A percentile compares a stretch with the other conserved stretches of the same genome.
phyloP scores from a whole-genome alignment of 2,797 vertebrate genomes.

The Lemur catta region DNA sequence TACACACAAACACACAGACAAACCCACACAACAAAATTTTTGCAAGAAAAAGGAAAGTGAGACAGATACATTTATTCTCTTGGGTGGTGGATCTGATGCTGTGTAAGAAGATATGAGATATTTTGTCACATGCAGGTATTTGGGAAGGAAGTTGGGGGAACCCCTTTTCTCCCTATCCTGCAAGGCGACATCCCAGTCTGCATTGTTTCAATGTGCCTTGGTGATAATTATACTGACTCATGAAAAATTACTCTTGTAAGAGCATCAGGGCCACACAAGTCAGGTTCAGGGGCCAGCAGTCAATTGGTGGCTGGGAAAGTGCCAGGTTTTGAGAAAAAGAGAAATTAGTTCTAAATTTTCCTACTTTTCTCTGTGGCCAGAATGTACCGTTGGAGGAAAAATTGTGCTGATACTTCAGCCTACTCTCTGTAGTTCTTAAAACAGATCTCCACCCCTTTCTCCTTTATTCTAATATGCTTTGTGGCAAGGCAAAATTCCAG shows the following conservation, averaged over 20 bases:
- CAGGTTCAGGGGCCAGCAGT: slow-evolving; percentile 25
- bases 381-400: slow-evolving; percentile 9
- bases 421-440: slow-evolving; percentile 55
- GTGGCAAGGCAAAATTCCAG: slow-evolving; percentile 67
- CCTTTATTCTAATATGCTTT: slow-evolving; percentile 63
- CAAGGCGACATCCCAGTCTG: background rate
- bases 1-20: background rate
- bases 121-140: background rate
- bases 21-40: background rate
- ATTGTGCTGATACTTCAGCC: slow-evolving; percentile 2
- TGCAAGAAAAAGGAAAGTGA: background rate
- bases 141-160: background rate
- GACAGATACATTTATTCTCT: background rate
- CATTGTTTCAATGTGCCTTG: background rate
- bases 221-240: background rate
- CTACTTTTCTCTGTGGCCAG: slow-evolving; percentile 41
- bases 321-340: slow-evolving; percentile 37
- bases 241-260: slow-evolving; percentile 35
- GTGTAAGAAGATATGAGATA: background rate
- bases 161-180: background rate
- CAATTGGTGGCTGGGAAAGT: slow-evolving; percentile 19
- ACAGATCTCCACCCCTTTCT: slow-evolving; percentile 54
- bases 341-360: slow-evolving; percentile 55
- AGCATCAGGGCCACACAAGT: slow-evolving; percentile 52
- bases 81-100: background rate